Base-by-base conservation (phyloP, 2,888 invertebrate genomes). In the Muscina levida region DNA sequence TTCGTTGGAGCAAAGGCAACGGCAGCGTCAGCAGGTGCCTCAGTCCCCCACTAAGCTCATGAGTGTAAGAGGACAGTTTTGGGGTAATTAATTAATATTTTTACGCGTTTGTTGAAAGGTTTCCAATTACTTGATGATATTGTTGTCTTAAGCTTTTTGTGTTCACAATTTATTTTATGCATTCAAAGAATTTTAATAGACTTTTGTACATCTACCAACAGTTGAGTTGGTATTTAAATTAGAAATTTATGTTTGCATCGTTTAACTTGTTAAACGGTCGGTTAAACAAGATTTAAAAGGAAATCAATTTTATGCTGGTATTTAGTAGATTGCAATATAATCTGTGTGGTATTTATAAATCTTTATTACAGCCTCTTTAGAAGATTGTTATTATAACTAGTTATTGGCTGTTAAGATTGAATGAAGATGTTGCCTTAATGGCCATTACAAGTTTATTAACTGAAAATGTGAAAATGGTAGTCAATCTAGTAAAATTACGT, bases 41-140 rank as follows among this genome's bases (percentile, higher is more conserved):
- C 1, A 17, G 39, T 1, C 39, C 39, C 22, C 17, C 62, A 13
- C 6, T 13, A 42, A 11, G 22, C 24, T 1, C 13, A 11, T 24
- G 39, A 24, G 57, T 15, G 31, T n/a, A 62, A 39, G 8, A 2
- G 6, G 19, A 17, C 2, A 39, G 17, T 1, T 19, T 67, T 62
- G 39, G 31, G 46, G 57, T 48, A 80, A 70, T 73, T 77, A 73
- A 80, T 72, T 75, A 72, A 72, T 72, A 76, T 17, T 79, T 79
- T 79, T 57, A 79, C 65, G 75, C 56, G 53, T 48, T 72, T 44
- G 56, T 42, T 79, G n/a, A 71, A 42, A 59, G 37, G 46, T 79
- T 74, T 77, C 62, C 62, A 62, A 42, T 62, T 22, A 42, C 46
- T 19, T 19, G 1, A 48, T 8, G 31, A 66, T 53, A 26, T 10